Evolutionary conservation across 2,888 invertebrate genomes (phyloP).

Genomic region (Caenorhabditis plicata): DNA sequence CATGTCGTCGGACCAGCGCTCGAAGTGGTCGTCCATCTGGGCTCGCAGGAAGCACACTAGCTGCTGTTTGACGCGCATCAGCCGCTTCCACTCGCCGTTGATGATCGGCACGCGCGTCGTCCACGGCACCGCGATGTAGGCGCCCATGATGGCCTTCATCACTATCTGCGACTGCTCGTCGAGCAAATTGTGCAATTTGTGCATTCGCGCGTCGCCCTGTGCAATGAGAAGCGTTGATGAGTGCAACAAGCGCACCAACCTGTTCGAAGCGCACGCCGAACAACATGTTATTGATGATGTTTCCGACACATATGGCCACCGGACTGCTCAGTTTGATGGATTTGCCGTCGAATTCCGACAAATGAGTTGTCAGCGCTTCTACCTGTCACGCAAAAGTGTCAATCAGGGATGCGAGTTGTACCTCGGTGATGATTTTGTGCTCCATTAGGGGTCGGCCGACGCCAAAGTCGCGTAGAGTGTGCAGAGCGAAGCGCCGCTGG

Average conservation of each 20-base stretch:
- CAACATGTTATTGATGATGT: slow-evolving; percentile 63
- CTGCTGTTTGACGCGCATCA: slow-evolving; percentile 47
- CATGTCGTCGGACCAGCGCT: slow-evolving; percentile 25
- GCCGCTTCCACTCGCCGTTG: slow-evolving; percentile 53
- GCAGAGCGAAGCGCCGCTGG: slow-evolving; percentile 58
- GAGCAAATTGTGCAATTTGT: slow-evolving; percentile 53
- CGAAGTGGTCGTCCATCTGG: slow-evolving; percentile 47
- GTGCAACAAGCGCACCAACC: slow-evolving; percentile 6
- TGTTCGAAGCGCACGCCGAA: slow-evolving; percentile 57
- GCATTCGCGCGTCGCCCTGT: slow-evolving; percentile 53
- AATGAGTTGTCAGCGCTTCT: slow-evolving; percentile 21
- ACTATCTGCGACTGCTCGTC: slow-evolving; percentile 56
- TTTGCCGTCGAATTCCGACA: slow-evolving; percentile 8
- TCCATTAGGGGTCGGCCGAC: slow-evolving; percentile 63
- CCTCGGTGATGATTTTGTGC: slow-evolving; percentile 55
- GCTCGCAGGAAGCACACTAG: slow-evolving; percentile 50
- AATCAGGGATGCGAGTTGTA: neutral
- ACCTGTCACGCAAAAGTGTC: slow-evolving; percentile 13
- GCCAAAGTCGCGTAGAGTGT: slow-evolving; percentile 61
- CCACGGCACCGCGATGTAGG: slow-evolving; percentile 56
- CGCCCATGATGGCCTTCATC: slow-evolving; percentile 53
- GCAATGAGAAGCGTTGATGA: neutral
- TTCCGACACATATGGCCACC: slow-evolving; percentile 60
- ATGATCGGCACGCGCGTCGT: slow-evolving; percentile 54
- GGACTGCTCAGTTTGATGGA: slow-evolving; percentile 37